A percentile compares a stretch with the other conserved stretches of the same genome.
These are phyloP conservation scores for Chlorops oryzae DNA, from an alignment of 1,140 invertebrate species.

Conservation along the genomic window DNA sequence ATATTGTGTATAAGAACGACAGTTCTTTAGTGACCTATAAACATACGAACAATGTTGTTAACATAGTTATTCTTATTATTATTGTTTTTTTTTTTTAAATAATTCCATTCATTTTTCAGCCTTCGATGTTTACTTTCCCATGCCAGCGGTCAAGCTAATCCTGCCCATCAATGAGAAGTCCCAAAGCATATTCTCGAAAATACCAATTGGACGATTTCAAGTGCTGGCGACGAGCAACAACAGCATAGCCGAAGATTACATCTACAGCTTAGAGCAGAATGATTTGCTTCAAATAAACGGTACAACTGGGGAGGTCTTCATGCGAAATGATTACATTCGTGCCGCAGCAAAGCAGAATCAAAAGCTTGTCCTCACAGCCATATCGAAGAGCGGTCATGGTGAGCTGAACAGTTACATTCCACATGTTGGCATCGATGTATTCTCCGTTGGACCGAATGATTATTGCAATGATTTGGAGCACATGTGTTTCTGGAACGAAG, in stretches of 20 bases:
- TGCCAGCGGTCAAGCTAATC: conserved; percentile 35
- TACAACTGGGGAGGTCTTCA: conserved; percentile 35
- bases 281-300: conserved; percentile 29
- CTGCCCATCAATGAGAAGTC: conserved; percentile 42
- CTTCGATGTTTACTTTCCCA: conserved; percentile 42
- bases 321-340: conserved; percentile 35
- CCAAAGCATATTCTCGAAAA: conserved; percentile 44
- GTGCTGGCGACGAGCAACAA: conserved; percentile 29
- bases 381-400: neutral
- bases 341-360: too few species aligned
- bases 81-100: too few species aligned
- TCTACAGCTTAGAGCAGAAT: conserved; percentile 40
- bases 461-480: conserved; percentile 38
- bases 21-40: too few species aligned
- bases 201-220: conserved; percentile 42
- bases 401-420: neutral
- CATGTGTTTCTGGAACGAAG: conserved; percentile 38
- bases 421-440: conserved; percentile 32
- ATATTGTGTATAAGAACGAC: too few species aligned
- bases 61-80: too few species aligned
- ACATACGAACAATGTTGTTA: too few species aligned
- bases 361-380: conserved; percentile 23
- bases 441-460: conserved; percentile 21
- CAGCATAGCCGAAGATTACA: conserved; percentile 28
- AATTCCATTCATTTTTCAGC: conserved; percentile 25